Evolutionary conservation across 2,797 vertebrate species (phyloP).

Genomic region (Paramormyrops hopkinsi): DNA sequence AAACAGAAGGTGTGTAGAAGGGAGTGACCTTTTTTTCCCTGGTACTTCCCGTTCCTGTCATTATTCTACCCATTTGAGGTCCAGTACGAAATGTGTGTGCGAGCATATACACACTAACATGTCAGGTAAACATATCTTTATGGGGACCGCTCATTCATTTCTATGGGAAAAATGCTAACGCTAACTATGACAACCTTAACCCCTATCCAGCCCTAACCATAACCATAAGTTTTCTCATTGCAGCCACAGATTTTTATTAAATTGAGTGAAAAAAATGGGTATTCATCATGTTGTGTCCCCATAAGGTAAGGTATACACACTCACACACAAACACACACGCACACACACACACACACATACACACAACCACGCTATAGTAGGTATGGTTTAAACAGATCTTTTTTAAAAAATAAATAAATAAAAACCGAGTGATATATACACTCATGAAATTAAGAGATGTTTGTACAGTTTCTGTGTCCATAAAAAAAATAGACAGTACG

Average conservation of each 20-base stretch:
- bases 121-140: not conserved
- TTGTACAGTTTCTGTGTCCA: slow-evolving; percentile 28
- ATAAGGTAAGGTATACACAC: not conserved
- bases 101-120: not conserved
- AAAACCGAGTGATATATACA: slow-evolving; percentile 45
- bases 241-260: not conserved
- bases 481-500: slow-evolving; percentile 44
- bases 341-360: not conserved
- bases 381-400: slow-evolving; percentile 61
- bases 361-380: slow-evolving; percentile 48
- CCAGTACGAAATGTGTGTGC: slow-evolving; percentile 58
- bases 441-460: slow-evolving; percentile 38
- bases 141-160: not conserved
- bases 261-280: not conserved
- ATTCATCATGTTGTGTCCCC: not conserved
- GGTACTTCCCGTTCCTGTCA: slow-evolving; percentile 76
- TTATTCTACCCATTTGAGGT: slow-evolving; percentile 73
- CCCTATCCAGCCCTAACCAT: not conserved
- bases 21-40: slow-evolving; percentile 75
- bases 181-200: not conserved
- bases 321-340: slow-evolving; percentile 8
- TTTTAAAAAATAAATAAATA: not conserved
- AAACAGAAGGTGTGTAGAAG: slow-evolving; percentile 76
- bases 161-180: not conserved
- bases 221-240: not conserved